Conservation (phyloP, 2,888 invertebrate genomes). For the Sphaerophoria rueppellii region DNA sequence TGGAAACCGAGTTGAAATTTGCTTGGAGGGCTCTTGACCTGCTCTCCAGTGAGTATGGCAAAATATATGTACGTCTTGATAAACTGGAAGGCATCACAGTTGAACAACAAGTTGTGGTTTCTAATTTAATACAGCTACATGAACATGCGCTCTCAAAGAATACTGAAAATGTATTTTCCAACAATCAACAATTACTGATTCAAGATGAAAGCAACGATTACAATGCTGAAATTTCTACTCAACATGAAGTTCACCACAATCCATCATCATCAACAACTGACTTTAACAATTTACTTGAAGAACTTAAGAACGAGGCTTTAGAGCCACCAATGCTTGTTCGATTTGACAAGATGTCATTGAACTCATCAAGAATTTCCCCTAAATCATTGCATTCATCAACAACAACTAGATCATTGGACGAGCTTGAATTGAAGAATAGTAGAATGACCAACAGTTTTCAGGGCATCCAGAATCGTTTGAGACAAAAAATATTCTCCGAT, state of each 20-base stretch:
- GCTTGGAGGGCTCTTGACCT: constrained; percentile 96
- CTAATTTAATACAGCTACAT: constrained; percentile 87
- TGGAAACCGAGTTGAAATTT: constrained; percentile 95
- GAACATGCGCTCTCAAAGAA: constrained; percentile 75
- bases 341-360: too few species aligned
- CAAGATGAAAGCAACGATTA: constrained; percentile 80
- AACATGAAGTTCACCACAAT: constrained; percentile 40
- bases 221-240: constrained; percentile 30
- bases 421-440: constrained; percentile 36
- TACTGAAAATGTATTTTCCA: constrained; percentile 72
- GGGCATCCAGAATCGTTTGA: constrained; percentile 54
- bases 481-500: constrained; percentile 75
- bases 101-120: constrained; percentile 95
- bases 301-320: constrained; percentile 77
- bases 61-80: constrained; percentile 96
- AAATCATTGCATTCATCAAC: constrained; percentile 46
- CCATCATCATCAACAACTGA: constrained; percentile 74
- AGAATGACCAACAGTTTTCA: constrained; percentile 49
- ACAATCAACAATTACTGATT: constrained; percentile 77
- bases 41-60: constrained; percentile 94
- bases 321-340: constrained; percentile 28
- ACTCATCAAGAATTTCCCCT: constrained; percentile 23
- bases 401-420: constrained; percentile 44
- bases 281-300: constrained; percentile 76
- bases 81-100: constrained; percentile 92